Conservation (phyloP, 2,888 invertebrate genomes). For the Teleiodes luculella region DNA sequence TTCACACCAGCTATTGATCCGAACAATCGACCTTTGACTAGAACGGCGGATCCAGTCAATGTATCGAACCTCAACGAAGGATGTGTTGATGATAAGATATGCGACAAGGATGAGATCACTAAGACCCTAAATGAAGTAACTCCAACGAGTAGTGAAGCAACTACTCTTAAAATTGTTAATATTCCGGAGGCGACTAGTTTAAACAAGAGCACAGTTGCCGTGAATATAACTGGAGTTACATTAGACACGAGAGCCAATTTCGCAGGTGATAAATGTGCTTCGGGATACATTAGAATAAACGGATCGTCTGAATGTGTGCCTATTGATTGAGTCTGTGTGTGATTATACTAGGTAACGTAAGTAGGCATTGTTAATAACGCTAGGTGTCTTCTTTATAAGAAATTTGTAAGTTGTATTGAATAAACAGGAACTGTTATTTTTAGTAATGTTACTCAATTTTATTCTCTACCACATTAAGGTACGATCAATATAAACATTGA, state of each 20-base stretch:
- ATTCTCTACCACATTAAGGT: too few relatives aligned
- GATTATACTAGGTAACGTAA: too few relatives aligned
- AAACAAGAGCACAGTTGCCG: background rate
- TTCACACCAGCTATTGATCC: background rate
- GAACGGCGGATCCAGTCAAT: background rate
- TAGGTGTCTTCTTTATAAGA: too few relatives aligned
- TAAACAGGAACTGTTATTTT: too few relatives aligned
- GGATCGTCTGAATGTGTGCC: slow-evolving; percentile 40
- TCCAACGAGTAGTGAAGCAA: background rate
- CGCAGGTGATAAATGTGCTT: slow-evolving; percentile 48
- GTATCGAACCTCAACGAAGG: background rate
- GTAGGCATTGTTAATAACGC: too few relatives aligned
- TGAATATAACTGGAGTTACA: slow-evolving; percentile 2
- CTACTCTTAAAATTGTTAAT: background rate
- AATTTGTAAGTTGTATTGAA: too few relatives aligned
- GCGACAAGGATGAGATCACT: background rate
- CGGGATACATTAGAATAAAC: slow-evolving; percentile 44
- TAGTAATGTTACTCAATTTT: too few relatives aligned
- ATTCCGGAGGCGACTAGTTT: background rate
- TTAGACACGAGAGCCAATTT: slow-evolving; percentile 47
- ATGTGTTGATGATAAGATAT: background rate
- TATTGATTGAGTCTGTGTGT: slow-evolving; percentile 26
- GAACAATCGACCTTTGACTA: background rate
- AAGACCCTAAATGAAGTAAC: background rate
- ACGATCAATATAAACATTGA: too few relatives aligned